Base-by-base conservation (phyloP, 2,113 vertebrate genomes). In the Alectura lathami region DNA sequence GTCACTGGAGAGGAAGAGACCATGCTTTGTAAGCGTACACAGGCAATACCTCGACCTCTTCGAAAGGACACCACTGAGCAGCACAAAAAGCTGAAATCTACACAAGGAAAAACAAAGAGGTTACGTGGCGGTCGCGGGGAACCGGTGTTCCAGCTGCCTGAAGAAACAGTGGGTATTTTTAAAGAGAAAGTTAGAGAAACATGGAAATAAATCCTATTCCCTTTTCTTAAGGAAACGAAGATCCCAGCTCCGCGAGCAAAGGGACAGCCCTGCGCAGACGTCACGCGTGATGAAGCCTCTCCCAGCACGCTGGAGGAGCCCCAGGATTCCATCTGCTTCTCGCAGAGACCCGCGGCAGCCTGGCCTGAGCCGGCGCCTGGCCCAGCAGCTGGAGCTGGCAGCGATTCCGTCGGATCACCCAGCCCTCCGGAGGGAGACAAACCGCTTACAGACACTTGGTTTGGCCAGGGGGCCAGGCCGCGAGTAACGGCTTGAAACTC, bases 51-150 rank as follows among this genome's bases (percentile, higher is more conserved):
- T 86, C 97, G 97, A 97, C 97, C 96, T 97, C 97, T 97, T 91
- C 88, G n/a, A 67, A 93, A 36, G 11, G 88, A 76, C 81, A 83
- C 67, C 97, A 96, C 85, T 3, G 90, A 90, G 70, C 98, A 98
- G 96, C 97, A 98, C 70, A 97, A 90, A 91, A 94, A 97, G 94
- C 78, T 92, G 96, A 97, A 74, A 96, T 95, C 97, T 98, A 91
- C 8, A 89, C 27, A 9, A 92, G 90, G 96, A 77, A 91, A 93
- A 94, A 97, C 47, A 97, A 27, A 84, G 86, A 92, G 93, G 76
- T 96, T 94, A 86, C 3, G 53, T 26, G 57, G 47, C n/a, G 3
- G 54, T 32, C 1, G 3, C 2, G 13, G 53, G 7, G 17, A 79
- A 22, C 2, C 1, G 54, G 2, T 3, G 3, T 7, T 30, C 3